phyloP scores from a whole-genome alignment of 2,888 invertebrate genomes.

The Polydrusus tereticollis region DNA sequence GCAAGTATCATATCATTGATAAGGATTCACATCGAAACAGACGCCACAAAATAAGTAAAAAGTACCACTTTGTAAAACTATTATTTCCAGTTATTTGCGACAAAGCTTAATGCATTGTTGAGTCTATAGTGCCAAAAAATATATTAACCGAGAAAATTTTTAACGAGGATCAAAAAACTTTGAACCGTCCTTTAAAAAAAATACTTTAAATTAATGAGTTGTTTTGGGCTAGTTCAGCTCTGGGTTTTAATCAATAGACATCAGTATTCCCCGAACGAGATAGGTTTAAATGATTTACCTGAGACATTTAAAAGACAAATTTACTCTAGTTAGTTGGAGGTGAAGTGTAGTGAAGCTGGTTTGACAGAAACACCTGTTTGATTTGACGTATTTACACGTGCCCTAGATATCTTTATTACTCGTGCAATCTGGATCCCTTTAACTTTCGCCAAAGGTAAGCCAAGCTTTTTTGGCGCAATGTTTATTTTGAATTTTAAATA shows the following conservation, averaged over 20 bases:
- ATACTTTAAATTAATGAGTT: not conserved
- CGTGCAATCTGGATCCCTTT: slow-evolving; percentile 14
- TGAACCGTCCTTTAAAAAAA: too few species aligned
- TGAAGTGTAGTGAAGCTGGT: slow-evolving; percentile 40
- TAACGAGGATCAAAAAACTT: too few species aligned
- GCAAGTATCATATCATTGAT: not conserved
- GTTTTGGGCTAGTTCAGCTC: slow-evolving; percentile 4
- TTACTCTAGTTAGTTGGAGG: slow-evolving; percentile 32
- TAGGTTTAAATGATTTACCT: slow-evolving; percentile 43
- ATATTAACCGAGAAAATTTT: too few species aligned
- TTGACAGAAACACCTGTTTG: slow-evolving; percentile 15
- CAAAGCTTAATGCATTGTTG: too few species aligned
- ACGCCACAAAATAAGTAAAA: too few species aligned
- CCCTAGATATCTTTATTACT: slow-evolving; percentile 5
- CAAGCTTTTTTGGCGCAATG: not conserved
- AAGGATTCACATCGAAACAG: not conserved
- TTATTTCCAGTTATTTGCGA: too few species aligned
- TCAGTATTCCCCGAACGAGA: slow-evolving; percentile 39
- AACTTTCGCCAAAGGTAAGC: not conserved
- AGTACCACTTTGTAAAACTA: too few species aligned
- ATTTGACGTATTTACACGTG: slow-evolving; percentile 32
- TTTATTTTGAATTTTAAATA: not conserved
- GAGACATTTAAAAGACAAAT: slow-evolving; percentile 46
- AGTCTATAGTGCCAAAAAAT: too few species aligned
- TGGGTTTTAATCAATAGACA: slow-evolving; percentile 37